Evolutionary conservation across 2,888 invertebrate species (phyloP), one percentile per base, ranked within the genome.

Genomic region (Capitulum mitella): DNA sequence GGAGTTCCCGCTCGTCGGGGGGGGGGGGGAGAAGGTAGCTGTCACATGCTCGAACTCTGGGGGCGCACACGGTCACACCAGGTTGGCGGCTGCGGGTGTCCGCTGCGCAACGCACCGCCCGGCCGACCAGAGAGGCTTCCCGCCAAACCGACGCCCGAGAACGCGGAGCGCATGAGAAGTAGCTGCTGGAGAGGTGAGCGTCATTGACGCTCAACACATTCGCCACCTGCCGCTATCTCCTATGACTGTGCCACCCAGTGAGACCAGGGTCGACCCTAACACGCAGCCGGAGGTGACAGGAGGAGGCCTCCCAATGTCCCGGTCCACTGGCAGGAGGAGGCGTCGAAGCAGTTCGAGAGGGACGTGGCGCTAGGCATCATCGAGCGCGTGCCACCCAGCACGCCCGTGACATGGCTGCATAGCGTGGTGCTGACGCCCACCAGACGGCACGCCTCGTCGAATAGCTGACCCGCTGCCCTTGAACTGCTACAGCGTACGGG

Each of bases 281-380:
- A 26, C 34, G 29, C 26, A 34, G 3, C 19, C 78, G 3, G 8
- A 19, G n/a, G 78, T 40, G 1, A 26, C 40, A 0, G 14, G n/a
- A 8, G 8, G 37, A 61, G n/a, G n/a, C 61, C 61, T n/a, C 26
- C 64, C 6, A 32, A 58, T 19, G 61, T 64, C 5, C n/a, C 78
- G 16, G n/a, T 78, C 0, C 78, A 78, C 54, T 78, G 78, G 78
- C 40, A 64, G 29, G 29, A 40, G 26, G 37, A n/a, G 26, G 26
- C 64, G 26, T 12, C 12, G 6, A 1, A 64, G n/a, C 37, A 78
- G 14, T n/a, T 78, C 14, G 37, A 37, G 32, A 26, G 37, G 19
- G 78, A 78, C 43, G 78, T 37, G 16, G 61, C 58, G 3, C 40
- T 61, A n/a, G 78, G 78, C 5, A 64, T 78, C n/a, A 78, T 78